Base-by-base conservation (phyloP, 30 jellyfish, hydroid and myxozoan genomes). In the Calvadosia cruxmelitensis region DNA sequence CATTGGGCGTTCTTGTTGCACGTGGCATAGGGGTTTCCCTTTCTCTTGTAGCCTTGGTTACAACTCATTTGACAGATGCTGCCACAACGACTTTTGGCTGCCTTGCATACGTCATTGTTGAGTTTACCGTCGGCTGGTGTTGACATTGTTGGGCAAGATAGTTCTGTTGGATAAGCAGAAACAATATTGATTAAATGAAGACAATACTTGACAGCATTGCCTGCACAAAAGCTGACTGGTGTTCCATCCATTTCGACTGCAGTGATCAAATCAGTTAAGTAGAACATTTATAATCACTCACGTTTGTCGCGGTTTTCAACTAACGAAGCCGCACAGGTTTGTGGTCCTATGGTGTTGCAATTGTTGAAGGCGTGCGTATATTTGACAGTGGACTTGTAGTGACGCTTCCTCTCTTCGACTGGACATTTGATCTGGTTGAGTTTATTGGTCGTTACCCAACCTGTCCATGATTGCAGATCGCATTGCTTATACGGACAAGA, bases 291-390 rank as follows among this genome's bases (percentile, higher is more conserved):
- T 27, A 13, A 20, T 0, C 25, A 25, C 71, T 23, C 72, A 77
- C 92, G 87, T 72, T 76, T 84, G 32, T 68, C 82, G 35, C 95
- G 66, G 29, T 20, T 49, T 29, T 78, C 92, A 3, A 72, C 73
- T 1, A 31, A 36, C 5, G 64, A 67, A 10, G 53, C 42, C 3
- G 91, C 93, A 35, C 96, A 85, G 1, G 78, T 10, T 31, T 52
- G 79, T 3, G 93, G 93, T 5, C 93, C 91, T 27, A 85, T 76
- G 23, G 93, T 92, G 50, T 65, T 61, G 61, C 96, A 85, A 49
- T 63, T 74, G 20, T 52, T 63, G 50, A 12, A 62, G 3, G 96
- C 91, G 24, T 73, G 92, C 34, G 78, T 73, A 79, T 72, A 85
- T 36, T 69, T 52, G n/a, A 53, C 35, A 0, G 76, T 72, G 7